phyloP scores from a whole-genome alignment of 2,797 vertebrate species.

The Limnodromus scolopaceus region DNA sequence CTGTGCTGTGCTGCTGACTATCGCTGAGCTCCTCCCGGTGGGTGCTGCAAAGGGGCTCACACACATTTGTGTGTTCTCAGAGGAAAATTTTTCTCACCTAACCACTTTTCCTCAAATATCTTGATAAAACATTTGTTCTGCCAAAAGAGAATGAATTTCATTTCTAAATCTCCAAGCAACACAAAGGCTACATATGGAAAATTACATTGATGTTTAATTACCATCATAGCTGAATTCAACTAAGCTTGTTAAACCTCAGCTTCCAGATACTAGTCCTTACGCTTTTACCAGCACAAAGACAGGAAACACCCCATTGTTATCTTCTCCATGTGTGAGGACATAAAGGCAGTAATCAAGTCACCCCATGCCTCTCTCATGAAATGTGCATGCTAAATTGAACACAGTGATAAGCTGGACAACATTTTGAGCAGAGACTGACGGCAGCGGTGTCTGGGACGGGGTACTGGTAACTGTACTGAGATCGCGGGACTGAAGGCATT shows the following conservation, averaged over 20 bases:
- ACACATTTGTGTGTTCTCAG: neutral
- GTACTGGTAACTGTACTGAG: neutral
- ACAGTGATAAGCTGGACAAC: neutral
- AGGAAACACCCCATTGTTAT: neutral
- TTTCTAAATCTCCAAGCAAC: neutral
- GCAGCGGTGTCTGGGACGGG: neutral
- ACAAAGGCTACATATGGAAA: neutral
- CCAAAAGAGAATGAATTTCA: neutral
- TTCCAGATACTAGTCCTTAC: neutral
- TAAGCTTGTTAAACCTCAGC: neutral
- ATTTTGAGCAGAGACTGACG: neutral
- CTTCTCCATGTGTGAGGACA: neutral
- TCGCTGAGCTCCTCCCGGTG: neutral
- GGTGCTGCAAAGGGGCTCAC: neutral
- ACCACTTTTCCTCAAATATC: neutral
- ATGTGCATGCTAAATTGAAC: neutral
- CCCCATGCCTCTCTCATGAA: neutral
- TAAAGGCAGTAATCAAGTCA: neutral
- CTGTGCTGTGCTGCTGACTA: neutral
- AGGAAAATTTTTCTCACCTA: neutral
- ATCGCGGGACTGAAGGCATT: neutral
- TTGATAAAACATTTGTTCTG: neutral
- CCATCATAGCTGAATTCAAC: neutral
- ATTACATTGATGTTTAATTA: neutral
- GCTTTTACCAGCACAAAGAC: neutral